phyloP scores from a whole-genome alignment of 1,140 invertebrate genomes.

The Zaprionus taronus region DNA sequence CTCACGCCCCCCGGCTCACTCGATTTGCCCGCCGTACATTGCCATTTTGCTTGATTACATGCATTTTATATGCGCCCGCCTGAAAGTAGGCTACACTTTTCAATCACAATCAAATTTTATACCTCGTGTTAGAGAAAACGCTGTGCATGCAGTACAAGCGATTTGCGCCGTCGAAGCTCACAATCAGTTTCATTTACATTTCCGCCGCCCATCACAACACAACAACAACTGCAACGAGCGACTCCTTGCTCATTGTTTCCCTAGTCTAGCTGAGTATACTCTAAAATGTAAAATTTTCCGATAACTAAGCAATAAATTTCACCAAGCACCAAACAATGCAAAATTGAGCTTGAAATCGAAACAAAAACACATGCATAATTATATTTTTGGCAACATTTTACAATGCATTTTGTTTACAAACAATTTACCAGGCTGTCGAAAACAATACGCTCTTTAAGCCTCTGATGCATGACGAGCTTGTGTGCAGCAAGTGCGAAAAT shows the following conservation, averaged over 20 bases:
- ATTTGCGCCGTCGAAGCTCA: conserved; percentile 51
- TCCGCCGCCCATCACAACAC: conserved; percentile 51
- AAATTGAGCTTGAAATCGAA: conserved; percentile 25
- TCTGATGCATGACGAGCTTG: background rate
- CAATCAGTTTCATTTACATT: conserved; percentile 64
- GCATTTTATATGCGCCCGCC: conserved; percentile 78
- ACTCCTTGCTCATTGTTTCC: conserved; percentile 41
- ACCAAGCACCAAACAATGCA: conserved; percentile 37
- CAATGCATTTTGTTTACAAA: background rate
- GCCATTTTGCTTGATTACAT: conserved; percentile 82
- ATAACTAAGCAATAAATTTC: conserved; percentile 33
- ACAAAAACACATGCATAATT: background rate
- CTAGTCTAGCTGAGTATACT: conserved; percentile 32
- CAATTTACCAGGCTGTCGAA: background rate
- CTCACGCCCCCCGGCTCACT: conserved; percentile 10
- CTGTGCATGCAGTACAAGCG: conserved; percentile 37
- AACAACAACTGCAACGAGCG: conserved; percentile 22
- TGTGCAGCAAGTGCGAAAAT: conserved; percentile 7
- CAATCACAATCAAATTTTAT: conserved; percentile 83
- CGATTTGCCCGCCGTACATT: conserved; percentile 46
- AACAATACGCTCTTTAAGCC: background rate
- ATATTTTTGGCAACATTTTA: background rate
- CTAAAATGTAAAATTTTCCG: conserved; percentile 40
- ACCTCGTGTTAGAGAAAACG: too few relatives aligned
- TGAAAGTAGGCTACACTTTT: conserved; percentile 82